Evolutionary conservation across 2,797 vertebrate genomes (phyloP).

Genomic region (Lateolabrax maculatus): DNA sequence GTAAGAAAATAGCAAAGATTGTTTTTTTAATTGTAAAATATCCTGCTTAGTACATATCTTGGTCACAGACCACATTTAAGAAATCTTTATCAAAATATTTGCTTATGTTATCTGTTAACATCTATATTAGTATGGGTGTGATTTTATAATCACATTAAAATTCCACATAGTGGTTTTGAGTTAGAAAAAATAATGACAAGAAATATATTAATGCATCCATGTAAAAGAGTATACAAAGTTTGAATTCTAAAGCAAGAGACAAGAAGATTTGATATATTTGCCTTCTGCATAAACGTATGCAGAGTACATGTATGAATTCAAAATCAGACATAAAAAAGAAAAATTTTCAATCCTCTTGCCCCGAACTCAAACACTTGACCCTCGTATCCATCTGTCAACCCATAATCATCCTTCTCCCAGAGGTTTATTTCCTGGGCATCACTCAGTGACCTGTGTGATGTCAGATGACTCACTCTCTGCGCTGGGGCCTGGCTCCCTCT

Average conservation of each 20-base stretch:
- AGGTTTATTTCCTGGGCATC: constrained; percentile 40
- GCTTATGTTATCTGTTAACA: not conserved
- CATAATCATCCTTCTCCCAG: constrained; percentile 10
- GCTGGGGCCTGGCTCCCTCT: constrained; percentile 54
- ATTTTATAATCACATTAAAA: not conserved
- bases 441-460: constrained; percentile 42
- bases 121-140: not conserved
- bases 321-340: not conserved
- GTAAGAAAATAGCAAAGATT: not conserved
- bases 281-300: not conserved
- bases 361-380: constrained; percentile 1
- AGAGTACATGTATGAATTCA: not conserved
- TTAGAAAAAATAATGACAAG: no score
- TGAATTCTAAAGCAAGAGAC: not conserved
- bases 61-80: not conserved
- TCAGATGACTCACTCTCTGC: constrained; percentile 55
- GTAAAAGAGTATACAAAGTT: not conserved
- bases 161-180: not conserved
- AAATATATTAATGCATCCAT: not conserved
- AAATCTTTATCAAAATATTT: not conserved
- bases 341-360: not conserved
- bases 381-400: not conserved
- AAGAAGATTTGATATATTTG: not conserved
- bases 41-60: not conserved
- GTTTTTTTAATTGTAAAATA: not conserved